A percentile compares a stretch with the other conserved stretches of the same genome.
Evolutionary conservation across 2,888 invertebrate species (phyloP).

Genomic region (Zaprionus bogoriensis): DNA sequence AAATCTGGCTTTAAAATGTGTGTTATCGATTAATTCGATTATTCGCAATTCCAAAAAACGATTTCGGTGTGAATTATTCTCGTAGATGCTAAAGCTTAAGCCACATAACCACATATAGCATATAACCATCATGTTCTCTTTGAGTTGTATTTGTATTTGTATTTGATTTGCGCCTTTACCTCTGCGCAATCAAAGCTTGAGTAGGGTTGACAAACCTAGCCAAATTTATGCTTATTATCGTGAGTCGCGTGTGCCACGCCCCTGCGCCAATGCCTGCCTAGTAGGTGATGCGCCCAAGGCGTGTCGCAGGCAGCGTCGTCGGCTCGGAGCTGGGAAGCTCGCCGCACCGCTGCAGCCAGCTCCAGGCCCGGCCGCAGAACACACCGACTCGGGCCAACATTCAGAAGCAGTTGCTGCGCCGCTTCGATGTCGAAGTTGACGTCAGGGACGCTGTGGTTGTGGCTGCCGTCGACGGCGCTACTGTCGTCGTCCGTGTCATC

Average conservation of each 20-base stretch:
- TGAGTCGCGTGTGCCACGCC: conserved; percentile 52
- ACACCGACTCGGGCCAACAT: conserved; percentile 75
- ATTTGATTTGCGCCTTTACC: background rate
- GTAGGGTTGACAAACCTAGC: background rate
- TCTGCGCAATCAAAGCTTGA: background rate
- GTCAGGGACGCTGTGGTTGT: conserved; percentile 28
- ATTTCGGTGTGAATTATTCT: conserved; percentile 43
- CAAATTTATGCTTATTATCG: conserved; percentile 29
- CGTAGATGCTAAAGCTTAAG: conserved; percentile 15
- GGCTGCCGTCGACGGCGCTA: conserved; percentile 15
- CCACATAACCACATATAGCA: no score
- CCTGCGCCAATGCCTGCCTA: conserved; percentile 32
- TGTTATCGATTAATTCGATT: conserved; percentile 17
- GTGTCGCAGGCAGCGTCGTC: conserved; percentile 60
- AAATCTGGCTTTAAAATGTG: conserved; percentile 64
- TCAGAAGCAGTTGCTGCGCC: conserved; percentile 72
- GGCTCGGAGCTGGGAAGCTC: conserved; percentile 69
- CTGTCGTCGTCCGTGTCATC: conserved; percentile 3
- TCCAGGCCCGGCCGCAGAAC: conserved; percentile 66
- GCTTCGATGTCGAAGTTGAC: conserved; percentile 48
- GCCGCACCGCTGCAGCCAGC: conserved; percentile 68
- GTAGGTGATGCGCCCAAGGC: conserved; percentile 64
- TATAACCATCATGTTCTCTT: background rate
- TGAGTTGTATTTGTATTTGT: background rate
- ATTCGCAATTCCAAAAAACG: conserved; percentile 20